Conservation (phyloP, 2,113 vertebrate species). For the Meleagris gallopavo region DNA sequence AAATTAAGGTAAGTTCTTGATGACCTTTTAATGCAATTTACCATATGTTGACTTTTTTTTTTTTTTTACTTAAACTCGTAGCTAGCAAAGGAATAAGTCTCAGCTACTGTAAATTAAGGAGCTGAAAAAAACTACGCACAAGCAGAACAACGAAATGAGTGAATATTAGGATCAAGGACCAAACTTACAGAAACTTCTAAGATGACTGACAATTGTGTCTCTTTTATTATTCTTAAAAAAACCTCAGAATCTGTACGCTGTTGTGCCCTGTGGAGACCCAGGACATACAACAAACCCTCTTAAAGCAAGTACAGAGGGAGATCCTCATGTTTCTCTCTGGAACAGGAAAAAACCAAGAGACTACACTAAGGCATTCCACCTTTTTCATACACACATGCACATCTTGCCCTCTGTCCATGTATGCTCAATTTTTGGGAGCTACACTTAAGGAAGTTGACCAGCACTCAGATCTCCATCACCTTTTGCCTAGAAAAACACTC, state of each 20-base stretch:
- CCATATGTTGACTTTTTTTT: not conserved
- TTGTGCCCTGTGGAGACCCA: not conserved
- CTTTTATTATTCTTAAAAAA: not conserved
- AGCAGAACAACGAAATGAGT: not conserved
- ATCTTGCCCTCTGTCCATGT: not conserved
- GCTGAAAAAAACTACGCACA: not conserved
- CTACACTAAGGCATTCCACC: not conserved
- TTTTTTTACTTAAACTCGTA: not conserved
- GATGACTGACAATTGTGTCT: not conserved
- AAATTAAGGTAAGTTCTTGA: not conserved
- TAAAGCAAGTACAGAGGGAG: not conserved
- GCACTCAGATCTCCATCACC: not conserved
- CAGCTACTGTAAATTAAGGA: not conserved
- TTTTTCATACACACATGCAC: accelerated
- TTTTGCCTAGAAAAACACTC: not conserved
- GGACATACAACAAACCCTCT: not conserved
- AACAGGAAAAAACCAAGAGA: not conserved
- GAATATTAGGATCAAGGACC: not conserved
- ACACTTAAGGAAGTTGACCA: not conserved
- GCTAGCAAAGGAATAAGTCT: not conserved
- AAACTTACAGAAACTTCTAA: not conserved
- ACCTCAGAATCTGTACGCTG: not conserved
- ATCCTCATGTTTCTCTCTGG: not conserved
- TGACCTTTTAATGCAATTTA: not conserved
- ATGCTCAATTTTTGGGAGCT: not conserved